Evolutionary conservation across 2,113 vertebrate species (phyloP).

Genomic region (Otus sunia): DNA sequence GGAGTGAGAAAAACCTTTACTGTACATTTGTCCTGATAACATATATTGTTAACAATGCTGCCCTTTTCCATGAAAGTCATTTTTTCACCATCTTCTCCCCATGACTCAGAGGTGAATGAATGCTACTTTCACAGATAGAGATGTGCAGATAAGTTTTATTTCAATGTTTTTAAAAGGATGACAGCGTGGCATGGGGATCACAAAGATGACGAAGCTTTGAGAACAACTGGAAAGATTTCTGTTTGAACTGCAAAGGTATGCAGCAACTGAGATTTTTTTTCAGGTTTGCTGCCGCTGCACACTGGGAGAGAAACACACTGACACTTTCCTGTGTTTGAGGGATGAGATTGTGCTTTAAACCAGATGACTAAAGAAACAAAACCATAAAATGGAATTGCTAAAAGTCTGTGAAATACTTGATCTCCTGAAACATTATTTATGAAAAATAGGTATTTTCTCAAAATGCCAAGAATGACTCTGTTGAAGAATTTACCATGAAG

Average conservation of each 20-base stretch:
- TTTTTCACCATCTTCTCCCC: not conserved
- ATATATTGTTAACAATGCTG: not conserved
- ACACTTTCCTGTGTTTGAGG: not conserved
- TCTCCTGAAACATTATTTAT: not conserved
- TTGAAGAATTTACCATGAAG: not conserved
- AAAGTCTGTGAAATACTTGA: not conserved
- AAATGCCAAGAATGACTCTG: not conserved
- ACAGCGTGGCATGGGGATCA: not conserved
- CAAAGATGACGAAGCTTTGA: not conserved
- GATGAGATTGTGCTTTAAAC: not conserved
- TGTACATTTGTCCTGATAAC: not conserved
- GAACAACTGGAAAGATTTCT: not conserved
- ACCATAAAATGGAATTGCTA: not conserved
- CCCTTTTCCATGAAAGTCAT: not conserved
- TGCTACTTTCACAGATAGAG: not conserved
- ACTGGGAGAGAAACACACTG: not conserved
- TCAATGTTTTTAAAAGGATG: not conserved
- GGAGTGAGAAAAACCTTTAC: not conserved
- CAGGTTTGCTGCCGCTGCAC: not conserved
- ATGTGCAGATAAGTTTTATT: not conserved
- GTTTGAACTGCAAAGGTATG: not conserved
- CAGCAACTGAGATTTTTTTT: not conserved
- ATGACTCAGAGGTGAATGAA: not conserved
- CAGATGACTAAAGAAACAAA: not conserved
- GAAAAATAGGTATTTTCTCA: not conserved